Evolutionary conservation across 2,113 vertebrate species (phyloP).

Genomic region (Brachyistius frenatus): DNA sequence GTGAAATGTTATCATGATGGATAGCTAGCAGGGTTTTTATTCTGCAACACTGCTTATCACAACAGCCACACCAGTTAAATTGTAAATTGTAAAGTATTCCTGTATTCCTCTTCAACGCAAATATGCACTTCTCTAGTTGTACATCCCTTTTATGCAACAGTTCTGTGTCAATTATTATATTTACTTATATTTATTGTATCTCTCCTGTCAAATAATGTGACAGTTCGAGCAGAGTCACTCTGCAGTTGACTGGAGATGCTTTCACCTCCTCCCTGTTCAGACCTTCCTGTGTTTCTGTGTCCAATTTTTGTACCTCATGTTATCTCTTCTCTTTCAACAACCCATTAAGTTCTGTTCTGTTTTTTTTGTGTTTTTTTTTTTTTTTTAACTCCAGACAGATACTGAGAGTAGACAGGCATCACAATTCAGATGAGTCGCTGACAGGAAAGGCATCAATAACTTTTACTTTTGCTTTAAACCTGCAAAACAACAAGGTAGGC

Average conservation of each 20-base stretch:
- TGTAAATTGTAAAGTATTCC: neutral
- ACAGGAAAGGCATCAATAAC: constrained; percentile 43
- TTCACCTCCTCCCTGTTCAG: constrained; percentile 31
- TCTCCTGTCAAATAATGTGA: constrained; percentile 34
- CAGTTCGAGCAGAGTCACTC: constrained; percentile 39
- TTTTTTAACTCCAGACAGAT: neutral
- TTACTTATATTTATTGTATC: constrained; percentile 13
- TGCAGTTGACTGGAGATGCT: constrained; percentile 55
- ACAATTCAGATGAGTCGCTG: constrained; percentile 34
- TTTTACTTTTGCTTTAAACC: constrained; percentile 47
- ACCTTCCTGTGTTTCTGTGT: constrained; percentile 47
- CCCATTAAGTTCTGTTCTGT: constrained; percentile 14
- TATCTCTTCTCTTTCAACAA: constrained; percentile 35
- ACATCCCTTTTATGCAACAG: neutral
- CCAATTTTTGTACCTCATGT: constrained; percentile 47
- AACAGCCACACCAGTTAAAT: constrained; percentile 2
- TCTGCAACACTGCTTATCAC: neutral
- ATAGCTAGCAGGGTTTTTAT: neutral
- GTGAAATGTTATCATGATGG: neutral
- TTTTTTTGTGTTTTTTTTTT: constrained; percentile 20
- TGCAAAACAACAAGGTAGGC: constrained; percentile 36
- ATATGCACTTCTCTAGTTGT: neutral
- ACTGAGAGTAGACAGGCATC: constrained; percentile 16
- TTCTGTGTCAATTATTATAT: neutral
- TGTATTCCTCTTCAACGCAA: neutral